Conservation (phyloP, 2,888 invertebrate species). For the Zeuzera pyrina region DNA sequence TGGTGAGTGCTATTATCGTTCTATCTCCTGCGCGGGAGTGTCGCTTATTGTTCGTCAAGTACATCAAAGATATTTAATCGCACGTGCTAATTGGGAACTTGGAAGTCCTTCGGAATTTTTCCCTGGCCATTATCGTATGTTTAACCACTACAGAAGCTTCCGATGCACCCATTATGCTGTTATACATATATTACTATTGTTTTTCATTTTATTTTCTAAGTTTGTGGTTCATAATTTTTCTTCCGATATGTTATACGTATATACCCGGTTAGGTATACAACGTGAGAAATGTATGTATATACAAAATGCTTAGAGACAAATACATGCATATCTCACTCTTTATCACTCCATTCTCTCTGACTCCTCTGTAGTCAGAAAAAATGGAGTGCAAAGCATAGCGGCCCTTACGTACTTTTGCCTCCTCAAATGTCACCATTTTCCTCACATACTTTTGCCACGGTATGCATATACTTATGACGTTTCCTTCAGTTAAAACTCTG, state of each 20-base stretch:
- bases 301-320: too few relatives aligned
- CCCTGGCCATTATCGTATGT: too few relatives aligned
- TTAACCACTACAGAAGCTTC: too few relatives aligned
- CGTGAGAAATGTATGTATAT: too few relatives aligned
- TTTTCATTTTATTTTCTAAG: too few relatives aligned
- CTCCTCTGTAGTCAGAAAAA: background rate
- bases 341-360: background rate
- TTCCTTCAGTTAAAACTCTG: too few relatives aligned
- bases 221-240: too few relatives aligned
- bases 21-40: slow-evolving; percentile 17
- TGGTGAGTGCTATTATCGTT: slow-evolving; percentile 22
- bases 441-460: background rate
- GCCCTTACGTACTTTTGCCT: background rate
- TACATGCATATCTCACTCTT: too few relatives aligned
- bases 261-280: too few relatives aligned
- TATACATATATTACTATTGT: too few relatives aligned
- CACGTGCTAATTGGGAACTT: slow-evolving; percentile 38
- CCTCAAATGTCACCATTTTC: background rate
- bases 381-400: background rate
- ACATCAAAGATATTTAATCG: slow-evolving; percentile 26
- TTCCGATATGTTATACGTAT: too few relatives aligned
- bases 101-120: slow-evolving; percentile 1
- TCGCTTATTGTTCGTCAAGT: slow-evolving; percentile 24
- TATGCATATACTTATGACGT: background rate
- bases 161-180: too few relatives aligned